Percentiles rank a stretch among this genome's conserved stretches.
Conservation (phyloP, 1,140 invertebrate genomes). For the Drosophila lowei region DNA sequence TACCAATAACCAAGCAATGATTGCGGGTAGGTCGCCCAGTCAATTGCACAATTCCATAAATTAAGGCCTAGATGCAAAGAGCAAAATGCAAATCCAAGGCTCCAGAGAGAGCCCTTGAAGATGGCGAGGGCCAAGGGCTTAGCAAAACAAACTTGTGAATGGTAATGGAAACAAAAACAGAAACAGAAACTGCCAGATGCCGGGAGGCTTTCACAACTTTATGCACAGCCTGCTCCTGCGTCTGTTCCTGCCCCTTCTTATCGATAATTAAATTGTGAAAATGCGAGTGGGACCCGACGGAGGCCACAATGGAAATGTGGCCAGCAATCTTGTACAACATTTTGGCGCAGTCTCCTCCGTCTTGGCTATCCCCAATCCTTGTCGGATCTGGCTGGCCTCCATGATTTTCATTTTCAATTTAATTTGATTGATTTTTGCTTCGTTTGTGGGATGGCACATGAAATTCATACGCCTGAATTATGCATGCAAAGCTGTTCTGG, state of each 20-base stretch:
- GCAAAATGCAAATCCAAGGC: slow-evolving; percentile 22
- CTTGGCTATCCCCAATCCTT: slow-evolving; percentile 3
- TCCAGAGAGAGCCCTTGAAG: slow-evolving; percentile 6
- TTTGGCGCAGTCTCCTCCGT: slow-evolving; percentile 10
- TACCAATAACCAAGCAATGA: background rate
- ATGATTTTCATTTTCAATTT: slow-evolving; percentile 71
- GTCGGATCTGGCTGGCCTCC: slow-evolving; percentile 16
- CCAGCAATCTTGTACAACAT: slow-evolving; percentile 36
- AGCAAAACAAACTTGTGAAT: slow-evolving; percentile 35
- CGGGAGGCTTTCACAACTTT: slow-evolving; percentile 47
- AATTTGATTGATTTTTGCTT: slow-evolving; percentile 75
- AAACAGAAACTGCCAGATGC: slow-evolving; percentile 48
- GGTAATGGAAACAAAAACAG: slow-evolving; percentile 32
- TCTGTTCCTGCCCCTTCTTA: background rate
- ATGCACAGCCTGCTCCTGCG: background rate
- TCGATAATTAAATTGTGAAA: slow-evolving; percentile 63
- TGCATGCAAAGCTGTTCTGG: slow-evolving; percentile 67
- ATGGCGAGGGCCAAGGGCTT: slow-evolving; percentile 18
- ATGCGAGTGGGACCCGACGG: slow-evolving; percentile 3
- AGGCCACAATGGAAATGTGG: slow-evolving; percentile 35
- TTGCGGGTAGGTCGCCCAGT: slow-evolving; percentile 17
- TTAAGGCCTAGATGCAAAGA: slow-evolving; percentile 37
- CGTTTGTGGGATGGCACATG: slow-evolving; percentile 50
- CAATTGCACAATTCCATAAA: slow-evolving; percentile 55
- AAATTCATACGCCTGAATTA: slow-evolving; percentile 63